A percentile compares a stretch with the other conserved stretches of the same genome.
These are phyloP conservation scores for Oeneis ivallda DNA, from an alignment of 2,888 invertebrate species.

Conservation along the genomic window DNA sequence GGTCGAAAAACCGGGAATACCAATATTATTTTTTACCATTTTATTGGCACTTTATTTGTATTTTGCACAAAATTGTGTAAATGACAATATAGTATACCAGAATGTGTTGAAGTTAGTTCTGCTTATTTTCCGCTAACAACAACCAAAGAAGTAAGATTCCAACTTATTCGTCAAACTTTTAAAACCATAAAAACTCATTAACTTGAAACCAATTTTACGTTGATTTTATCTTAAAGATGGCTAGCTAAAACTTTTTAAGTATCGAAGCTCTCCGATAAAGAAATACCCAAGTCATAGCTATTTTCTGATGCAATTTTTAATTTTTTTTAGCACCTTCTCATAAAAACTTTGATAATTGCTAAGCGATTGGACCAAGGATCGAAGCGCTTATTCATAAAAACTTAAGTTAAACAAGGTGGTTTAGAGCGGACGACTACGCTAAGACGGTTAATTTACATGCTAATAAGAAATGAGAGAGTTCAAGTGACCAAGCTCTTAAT, in stretches of 20 bases:
- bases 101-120: too few species aligned
- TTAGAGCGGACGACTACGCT: not conserved
- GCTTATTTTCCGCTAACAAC: too few species aligned
- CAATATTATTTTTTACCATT: too few species aligned
- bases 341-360: not conserved
- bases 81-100: too few species aligned
- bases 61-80: too few species aligned
- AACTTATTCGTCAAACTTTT: too few species aligned
- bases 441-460: conserved; percentile 17
- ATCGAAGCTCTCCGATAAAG: not conserved
- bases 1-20: too few species aligned
- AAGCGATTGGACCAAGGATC: not conserved
- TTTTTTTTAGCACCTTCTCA: not conserved
- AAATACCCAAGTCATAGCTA: not conserved
- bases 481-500: conserved; percentile 7
- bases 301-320: not conserved
- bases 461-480: conserved; percentile 4
- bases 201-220: too few species aligned
- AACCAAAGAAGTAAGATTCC: too few species aligned
- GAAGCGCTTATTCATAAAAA: conserved; percentile 1
- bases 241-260: not conserved
- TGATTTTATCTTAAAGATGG: not conserved
- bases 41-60: too few species aligned
- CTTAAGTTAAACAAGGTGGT: conserved; percentile 1
- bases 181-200: too few species aligned